These are phyloP conservation scores for Dynastes hyllus DNA, from an alignment of 2,888 invertebrate genomes.

Conservation along the genomic window DNA sequence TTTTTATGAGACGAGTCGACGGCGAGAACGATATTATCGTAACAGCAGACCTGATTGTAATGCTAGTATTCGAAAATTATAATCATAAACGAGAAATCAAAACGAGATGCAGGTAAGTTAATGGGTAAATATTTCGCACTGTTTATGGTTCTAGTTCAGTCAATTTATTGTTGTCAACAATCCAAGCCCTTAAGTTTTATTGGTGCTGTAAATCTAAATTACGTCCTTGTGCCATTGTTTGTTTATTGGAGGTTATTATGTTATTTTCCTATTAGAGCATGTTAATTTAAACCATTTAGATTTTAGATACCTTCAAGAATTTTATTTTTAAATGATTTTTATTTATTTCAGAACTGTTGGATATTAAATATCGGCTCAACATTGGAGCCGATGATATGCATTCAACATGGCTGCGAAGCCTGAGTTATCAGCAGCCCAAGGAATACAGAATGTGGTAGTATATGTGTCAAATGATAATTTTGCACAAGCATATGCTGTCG, in stretches of 20 bases:
- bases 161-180: slow-evolving; percentile 34
- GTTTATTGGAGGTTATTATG: slow-evolving; percentile 33
- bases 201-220: slow-evolving; percentile 59
- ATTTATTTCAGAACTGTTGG: slow-evolving; percentile 65
- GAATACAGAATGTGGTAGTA: slow-evolving; percentile 75
- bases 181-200: slow-evolving; percentile 62
- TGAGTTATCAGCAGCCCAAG: slow-evolving; percentile 77
- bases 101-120: slow-evolving; percentile 71
- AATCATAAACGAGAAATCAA: slow-evolving; percentile 64
- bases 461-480: slow-evolving; percentile 76
- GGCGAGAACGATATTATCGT: slow-evolving; percentile 18
- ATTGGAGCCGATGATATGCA: slow-evolving; percentile 81
- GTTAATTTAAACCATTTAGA: neutral
- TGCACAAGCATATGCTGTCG: slow-evolving; percentile 73
- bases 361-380: slow-evolving; percentile 70
- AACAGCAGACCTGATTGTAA: slow-evolving; percentile 64
- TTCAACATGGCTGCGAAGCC: slow-evolving; percentile 86
- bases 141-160: slow-evolving; percentile 56
- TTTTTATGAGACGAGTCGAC: slow-evolving; percentile 46
- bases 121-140: slow-evolving; percentile 55
- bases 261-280: slow-evolving; percentile 17
- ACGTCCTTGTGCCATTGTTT: slow-evolving; percentile 30
- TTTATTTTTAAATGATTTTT: slow-evolving; percentile 34
- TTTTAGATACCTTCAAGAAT: neutral
- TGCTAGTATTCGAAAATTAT: slow-evolving; percentile 68